Evolutionary conservation across 2,113 vertebrate genomes (phyloP).

Genomic region (Ellobius talpinus): DNA sequence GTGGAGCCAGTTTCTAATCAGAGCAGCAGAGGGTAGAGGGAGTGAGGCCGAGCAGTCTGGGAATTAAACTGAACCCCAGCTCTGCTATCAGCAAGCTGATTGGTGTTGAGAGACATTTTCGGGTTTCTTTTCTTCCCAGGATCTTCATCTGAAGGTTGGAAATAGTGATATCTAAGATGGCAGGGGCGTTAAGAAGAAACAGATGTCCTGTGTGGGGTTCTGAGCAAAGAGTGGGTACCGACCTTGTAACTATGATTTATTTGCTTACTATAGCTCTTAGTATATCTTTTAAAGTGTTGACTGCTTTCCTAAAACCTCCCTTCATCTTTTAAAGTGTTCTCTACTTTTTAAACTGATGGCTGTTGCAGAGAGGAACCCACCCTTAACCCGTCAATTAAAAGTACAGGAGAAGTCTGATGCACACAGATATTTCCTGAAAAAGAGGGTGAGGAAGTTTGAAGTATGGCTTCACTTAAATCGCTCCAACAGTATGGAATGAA

Average conservation of each 20-base stretch:
- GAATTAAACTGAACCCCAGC: neutral
- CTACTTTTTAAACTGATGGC: neutral
- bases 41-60: neutral
- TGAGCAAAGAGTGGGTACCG: neutral
- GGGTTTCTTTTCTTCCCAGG: neutral
- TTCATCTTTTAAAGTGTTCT: neutral
- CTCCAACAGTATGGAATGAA: neutral
- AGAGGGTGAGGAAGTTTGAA: neutral
- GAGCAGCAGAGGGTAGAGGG: neutral
- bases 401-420: neutral
- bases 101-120: neutral
- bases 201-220: neutral
- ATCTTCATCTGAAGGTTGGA: conserved; percentile 34
- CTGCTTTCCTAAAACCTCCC: neutral
- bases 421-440: neutral
- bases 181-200: neutral
- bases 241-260: neutral
- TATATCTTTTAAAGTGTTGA: neutral
- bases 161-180: neutral
- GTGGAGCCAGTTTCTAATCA: neutral
- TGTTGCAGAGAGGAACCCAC: neutral
- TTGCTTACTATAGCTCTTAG: neutral
- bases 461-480: neutral
- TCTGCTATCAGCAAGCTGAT: neutral
- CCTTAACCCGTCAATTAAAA: neutral